Evolutionary conservation across 2,113 vertebrate genomes (phyloP).

Genomic region (Neogale vison): DNA sequence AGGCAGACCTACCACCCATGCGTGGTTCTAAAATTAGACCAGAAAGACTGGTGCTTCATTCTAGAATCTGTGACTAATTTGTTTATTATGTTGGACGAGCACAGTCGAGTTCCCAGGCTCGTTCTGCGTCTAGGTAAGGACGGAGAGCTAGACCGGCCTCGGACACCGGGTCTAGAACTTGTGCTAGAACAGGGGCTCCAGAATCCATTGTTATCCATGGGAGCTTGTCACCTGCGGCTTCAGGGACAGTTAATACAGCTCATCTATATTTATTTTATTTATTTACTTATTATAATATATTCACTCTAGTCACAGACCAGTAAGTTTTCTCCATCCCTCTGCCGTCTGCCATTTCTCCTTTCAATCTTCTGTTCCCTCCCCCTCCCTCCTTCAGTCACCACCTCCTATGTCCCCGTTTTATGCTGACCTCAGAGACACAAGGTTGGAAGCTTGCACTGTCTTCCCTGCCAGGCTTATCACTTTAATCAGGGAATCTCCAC

Average conservation of each 20-base stretch:
- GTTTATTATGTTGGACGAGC: background rate
- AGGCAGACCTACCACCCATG: background rate
- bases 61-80: background rate
- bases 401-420: too few species aligned
- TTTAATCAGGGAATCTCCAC: background rate
- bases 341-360: background rate
- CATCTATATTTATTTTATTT: background rate
- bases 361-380: background rate
- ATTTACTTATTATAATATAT: background rate
- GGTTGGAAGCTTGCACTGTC: background rate
- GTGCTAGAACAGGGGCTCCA: background rate
- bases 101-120: background rate
- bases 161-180: background rate
- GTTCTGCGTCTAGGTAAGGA: background rate
- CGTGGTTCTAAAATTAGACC: background rate
- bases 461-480: rapidly evolving
- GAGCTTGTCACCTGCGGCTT: background rate
- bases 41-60: background rate
- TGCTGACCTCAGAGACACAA: background rate
- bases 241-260: background rate
- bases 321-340: background rate
- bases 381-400: background rate
- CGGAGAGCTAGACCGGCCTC: background rate
- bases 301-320: background rate
- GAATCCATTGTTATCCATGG: background rate